Conservation (phyloP, 2,888 invertebrate species). For the Apamea sordens region DNA sequence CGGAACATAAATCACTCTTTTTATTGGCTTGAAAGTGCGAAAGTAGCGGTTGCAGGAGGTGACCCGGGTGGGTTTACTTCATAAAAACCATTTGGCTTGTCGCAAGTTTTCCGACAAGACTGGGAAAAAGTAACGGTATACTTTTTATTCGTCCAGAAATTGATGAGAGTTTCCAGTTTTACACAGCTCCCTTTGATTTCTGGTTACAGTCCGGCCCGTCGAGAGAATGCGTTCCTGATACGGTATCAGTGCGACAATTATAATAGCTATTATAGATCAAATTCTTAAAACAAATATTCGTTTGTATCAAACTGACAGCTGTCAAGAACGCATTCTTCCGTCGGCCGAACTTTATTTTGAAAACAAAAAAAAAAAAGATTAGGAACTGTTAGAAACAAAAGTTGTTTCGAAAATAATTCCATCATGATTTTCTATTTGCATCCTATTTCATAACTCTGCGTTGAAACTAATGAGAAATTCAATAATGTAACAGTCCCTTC, state of each 20-base stretch:
- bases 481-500: slow-evolving; percentile 25
- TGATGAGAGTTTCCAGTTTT: neutral
- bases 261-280: neutral
- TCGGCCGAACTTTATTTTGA: too few species aligned
- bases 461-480: slow-evolving; percentile 34
- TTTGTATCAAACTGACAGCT: neutral
- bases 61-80: neutral
- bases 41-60: neutral
- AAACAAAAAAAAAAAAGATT: neutral
- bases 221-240: neutral
- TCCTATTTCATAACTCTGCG: slow-evolving; percentile 10
- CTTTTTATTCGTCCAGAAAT: neutral
- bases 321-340: neutral
- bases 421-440: slow-evolving; percentile 3
- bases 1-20: slow-evolving; percentile 24
- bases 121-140: neutral
- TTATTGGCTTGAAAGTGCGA: slow-evolving; percentile 1
- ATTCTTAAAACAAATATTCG: neutral
- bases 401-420: neutral
- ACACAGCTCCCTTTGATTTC: neutral
- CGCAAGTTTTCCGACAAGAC: neutral
- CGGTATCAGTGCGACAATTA: neutral
- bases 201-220: neutral
- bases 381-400: neutral
- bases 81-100: neutral